phyloP scores from a whole-genome alignment of 2,888 invertebrate genomes.

The Melitaea athalia region DNA sequence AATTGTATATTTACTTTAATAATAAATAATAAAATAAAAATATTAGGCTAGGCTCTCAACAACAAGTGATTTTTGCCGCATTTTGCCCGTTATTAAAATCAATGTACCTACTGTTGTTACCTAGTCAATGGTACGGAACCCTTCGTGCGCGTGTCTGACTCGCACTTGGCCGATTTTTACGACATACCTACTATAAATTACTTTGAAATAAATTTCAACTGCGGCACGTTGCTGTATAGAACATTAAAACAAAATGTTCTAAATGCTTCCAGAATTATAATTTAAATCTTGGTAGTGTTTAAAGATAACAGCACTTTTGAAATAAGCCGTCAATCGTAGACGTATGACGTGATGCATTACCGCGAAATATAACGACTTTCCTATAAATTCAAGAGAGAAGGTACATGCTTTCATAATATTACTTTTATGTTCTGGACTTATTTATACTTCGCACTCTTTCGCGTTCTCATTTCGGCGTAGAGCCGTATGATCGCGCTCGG shows the following conservation, averaged over 20 bases:
- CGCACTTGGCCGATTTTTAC: background rate
- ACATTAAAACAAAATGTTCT: constrained; percentile 2
- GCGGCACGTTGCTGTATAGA: background rate
- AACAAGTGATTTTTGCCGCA: too few species aligned
- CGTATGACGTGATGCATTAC: too few species aligned
- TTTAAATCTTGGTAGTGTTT: background rate
- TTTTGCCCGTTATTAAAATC: too few species aligned
- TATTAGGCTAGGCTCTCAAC: too few species aligned
- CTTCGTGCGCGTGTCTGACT: too few species aligned
- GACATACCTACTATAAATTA: constrained; percentile 5
- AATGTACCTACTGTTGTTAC: too few species aligned
- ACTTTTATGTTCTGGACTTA: constrained; percentile 35
- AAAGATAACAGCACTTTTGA: background rate
- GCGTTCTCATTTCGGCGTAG: constrained; percentile 58
- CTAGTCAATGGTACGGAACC: too few species aligned
- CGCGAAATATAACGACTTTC: background rate
- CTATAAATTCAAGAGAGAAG: background rate
- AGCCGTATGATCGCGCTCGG: constrained; percentile 66
- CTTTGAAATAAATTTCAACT: background rate
- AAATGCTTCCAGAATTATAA: background rate
- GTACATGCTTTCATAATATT: constrained; percentile 19
- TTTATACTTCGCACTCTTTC: constrained; percentile 52
- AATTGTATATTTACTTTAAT: too few species aligned
- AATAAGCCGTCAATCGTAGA: background rate
- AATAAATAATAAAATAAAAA: too few species aligned